These are phyloP conservation scores for Leiothrix lutea DNA, from an alignment of 2,113 vertebrate genomes.

Conservation along the genomic window DNA sequence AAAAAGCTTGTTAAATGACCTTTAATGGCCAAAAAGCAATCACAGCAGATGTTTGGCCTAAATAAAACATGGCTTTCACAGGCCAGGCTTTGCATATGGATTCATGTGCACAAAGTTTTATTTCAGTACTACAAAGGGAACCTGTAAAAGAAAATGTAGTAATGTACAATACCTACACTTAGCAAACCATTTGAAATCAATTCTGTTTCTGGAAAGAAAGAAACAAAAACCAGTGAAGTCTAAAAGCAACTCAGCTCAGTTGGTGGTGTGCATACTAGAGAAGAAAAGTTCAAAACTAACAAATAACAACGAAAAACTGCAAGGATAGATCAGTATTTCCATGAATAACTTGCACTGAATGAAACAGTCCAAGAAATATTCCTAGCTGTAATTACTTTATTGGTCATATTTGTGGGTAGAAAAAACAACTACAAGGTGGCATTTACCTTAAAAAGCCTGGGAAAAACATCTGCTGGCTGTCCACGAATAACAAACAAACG, in stretches of 20 bases:
- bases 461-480: slow-evolving; percentile 95
- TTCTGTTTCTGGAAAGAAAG: not conserved
- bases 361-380: not conserved
- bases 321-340: not conserved
- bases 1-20: not conserved
- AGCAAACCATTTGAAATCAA: not conserved
- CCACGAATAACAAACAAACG: slow-evolving; percentile 94
- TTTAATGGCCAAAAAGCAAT: not conserved
- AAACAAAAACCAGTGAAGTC: not conserved
- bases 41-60: not conserved
- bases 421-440: not conserved
- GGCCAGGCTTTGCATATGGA: not conserved
- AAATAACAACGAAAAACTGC: not conserved
- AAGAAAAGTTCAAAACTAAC: not conserved
- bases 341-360: not conserved
- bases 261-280: not conserved
- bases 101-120: not conserved
- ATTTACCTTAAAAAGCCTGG: slow-evolving; percentile 92
- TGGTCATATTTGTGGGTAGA: not conserved
- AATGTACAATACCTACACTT: not conserved
- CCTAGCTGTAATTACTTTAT: not conserved
- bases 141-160: not conserved
- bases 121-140: not conserved
- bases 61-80: not conserved
- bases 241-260: not conserved